Conservation (phyloP, 2,113 vertebrate genomes). For the Phycodurus eques region DNA sequence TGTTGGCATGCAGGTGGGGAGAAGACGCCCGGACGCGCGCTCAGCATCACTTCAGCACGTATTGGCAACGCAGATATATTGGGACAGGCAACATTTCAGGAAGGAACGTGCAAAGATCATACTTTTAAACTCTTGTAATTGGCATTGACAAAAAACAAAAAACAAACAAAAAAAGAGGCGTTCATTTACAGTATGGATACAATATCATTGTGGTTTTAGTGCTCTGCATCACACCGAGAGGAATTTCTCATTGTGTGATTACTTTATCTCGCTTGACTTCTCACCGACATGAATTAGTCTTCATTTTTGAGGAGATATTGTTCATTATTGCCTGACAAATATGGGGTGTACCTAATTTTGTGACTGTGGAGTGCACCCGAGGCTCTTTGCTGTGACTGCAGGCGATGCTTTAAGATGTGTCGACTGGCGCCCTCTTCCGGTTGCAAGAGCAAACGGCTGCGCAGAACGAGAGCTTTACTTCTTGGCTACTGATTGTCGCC, state of each 20-base stretch:
- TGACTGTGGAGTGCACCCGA: too few relatives aligned
- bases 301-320: not conserved
- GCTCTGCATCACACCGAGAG: not conserved
- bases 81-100: not conserved
- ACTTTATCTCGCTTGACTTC: not conserved
- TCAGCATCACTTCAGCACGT: conserved; percentile 28
- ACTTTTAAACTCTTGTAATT: not conserved
- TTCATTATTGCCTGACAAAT: not conserved
- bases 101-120: not conserved
- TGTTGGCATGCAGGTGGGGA: conserved; percentile 67
- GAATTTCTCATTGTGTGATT: not conserved
- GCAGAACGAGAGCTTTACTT: not conserved
- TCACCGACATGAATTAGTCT: not conserved
- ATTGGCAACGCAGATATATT: not conserved
- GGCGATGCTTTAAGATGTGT: conserved; percentile 16
- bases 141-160: not conserved
- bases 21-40: conserved; percentile 44
- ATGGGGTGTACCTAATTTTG: not conserved
- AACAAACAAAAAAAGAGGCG: not conserved
- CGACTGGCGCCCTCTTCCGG: conserved; percentile 91
- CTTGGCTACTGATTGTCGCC: too few relatives aligned
- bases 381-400: not conserved
- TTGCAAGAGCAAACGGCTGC: conserved; percentile 8
- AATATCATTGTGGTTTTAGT: too few relatives aligned
- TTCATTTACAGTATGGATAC: too few relatives aligned